Evolutionary conservation across 2,113 vertebrate species (phyloP).

Genomic region (Brachyhypopomus gauderio): DNA sequence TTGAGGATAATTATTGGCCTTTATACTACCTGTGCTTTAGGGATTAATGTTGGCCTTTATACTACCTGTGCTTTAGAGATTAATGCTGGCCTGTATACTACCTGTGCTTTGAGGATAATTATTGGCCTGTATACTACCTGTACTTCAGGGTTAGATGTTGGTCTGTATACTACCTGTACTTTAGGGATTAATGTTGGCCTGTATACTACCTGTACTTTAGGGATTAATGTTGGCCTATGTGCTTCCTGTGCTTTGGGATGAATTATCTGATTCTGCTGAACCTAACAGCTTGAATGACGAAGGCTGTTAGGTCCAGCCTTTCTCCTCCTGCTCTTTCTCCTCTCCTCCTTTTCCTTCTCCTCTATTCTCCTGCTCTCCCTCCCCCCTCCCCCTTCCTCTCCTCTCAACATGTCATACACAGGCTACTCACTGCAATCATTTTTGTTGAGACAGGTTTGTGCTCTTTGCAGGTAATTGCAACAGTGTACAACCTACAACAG

Average conservation of each 20-base stretch:
- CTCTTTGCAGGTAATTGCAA: not conserved
- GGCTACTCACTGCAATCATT: conserved; percentile 50
- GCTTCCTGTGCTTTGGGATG: conserved; percentile 2
- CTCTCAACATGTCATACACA: conserved; percentile 63
- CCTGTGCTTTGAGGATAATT: not conserved
- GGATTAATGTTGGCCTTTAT: conserved; percentile 35
- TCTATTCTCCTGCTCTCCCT: not conserved
- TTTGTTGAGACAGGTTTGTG: conserved; percentile 10
- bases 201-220: conserved; percentile 26
- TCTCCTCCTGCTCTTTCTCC: not conserved
- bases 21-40: no score
- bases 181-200: conserved; percentile 31
- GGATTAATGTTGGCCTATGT: not conserved
- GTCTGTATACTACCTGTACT: no score
- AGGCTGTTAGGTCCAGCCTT: conserved; percentile 58
- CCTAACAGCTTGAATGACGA: conserved; percentile 53
- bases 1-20: not conserved
- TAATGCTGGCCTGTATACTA: no score
- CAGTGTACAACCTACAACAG: not conserved
- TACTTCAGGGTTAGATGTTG: not conserved
- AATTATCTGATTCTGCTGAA: conserved; percentile 47
- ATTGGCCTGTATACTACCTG: conserved; percentile 32
- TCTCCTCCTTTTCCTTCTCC: not conserved
- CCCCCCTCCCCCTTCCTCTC: not conserved
- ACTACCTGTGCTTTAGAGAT: conserved; percentile 25